Conservation (phyloP, 2,888 invertebrate species). For the Pristionchus arcanus region DNA sequence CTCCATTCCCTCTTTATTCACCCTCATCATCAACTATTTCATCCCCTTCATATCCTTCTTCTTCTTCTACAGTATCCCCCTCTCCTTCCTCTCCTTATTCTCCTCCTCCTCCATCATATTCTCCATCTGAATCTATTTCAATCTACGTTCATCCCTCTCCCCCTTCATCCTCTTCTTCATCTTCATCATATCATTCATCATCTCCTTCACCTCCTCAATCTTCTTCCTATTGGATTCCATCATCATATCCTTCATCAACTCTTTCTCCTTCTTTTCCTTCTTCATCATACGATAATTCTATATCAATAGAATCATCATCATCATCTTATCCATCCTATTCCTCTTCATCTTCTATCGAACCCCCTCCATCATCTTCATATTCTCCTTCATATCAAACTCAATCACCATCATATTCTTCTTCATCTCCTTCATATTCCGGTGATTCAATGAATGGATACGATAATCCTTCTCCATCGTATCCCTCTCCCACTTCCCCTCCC, state of each 20-base stretch:
- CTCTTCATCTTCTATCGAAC: not conserved
- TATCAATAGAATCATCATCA: constrained; percentile 46
- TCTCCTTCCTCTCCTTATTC: constrained; percentile 5
- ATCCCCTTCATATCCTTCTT: constrained; percentile 34
- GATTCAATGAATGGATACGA: not conserved
- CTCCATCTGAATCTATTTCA: not conserved
- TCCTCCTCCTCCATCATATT: not conserved
- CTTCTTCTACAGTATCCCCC: not conserved
- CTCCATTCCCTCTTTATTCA: constrained; percentile 16
- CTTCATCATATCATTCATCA: not conserved
- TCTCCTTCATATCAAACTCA: not conserved
- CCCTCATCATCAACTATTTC: not conserved
- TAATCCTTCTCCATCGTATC: not conserved
- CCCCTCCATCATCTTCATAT: not conserved
- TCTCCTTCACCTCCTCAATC: not conserved
- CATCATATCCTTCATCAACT: not conserved
- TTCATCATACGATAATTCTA: constrained; percentile 20
- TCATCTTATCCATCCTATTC: not conserved
- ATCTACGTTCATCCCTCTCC: not conserved
- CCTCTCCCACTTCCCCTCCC: not conserved
- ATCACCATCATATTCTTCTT: not conserved
- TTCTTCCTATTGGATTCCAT: not conserved
- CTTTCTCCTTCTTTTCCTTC: not conserved
- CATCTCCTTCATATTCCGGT: constrained; percentile 4
- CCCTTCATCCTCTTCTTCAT: constrained; percentile 23